A percentile compares a stretch with the other conserved stretches of the same genome.
Conservation (phyloP, 1,140 invertebrate species). For the Drosophila simulans region DNA sequence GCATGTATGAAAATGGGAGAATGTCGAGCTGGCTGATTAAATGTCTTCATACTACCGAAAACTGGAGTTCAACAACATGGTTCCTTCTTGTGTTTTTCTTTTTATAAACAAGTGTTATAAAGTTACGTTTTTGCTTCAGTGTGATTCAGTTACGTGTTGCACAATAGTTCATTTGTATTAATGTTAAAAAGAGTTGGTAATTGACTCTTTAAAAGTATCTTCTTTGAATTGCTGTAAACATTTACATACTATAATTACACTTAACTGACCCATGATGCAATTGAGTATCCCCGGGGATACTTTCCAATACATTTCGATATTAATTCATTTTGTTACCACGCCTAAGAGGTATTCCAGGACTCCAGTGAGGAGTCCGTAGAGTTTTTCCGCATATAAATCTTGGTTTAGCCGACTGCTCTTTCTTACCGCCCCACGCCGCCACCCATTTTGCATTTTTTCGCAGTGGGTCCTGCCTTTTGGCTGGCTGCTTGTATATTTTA, state of each 20-base stretch:
- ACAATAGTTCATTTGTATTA: not conserved
- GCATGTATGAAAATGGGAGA: too few species aligned
- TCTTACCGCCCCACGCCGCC: constrained; percentile 18
- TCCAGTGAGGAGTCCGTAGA: not conserved
- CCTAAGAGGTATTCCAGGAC: constrained; percentile 13
- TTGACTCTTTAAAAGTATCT: too few species aligned
- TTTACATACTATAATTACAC: not conserved
- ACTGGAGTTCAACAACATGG: too few species aligned
- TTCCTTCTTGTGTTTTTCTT: too few species aligned
- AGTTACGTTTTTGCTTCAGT: too few species aligned
- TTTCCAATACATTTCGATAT: not conserved
- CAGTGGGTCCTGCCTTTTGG: constrained; percentile 52
- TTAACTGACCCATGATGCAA: not conserved
- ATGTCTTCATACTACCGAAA: not conserved
- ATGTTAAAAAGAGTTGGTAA: too few species aligned
- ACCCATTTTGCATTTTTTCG: constrained; percentile 10
- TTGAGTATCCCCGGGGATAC: not conserved
- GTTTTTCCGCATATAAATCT: constrained; percentile 77
- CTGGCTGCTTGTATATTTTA: constrained; percentile 55
- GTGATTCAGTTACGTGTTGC: too few species aligned
- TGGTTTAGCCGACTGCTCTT: constrained; percentile 73
- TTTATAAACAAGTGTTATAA: too few species aligned
- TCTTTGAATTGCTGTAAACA: too few species aligned
- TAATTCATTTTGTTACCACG: not conserved
- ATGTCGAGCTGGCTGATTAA: not conserved